A percentile compares a stretch with the other conserved stretches of the same genome.
Evolutionary conservation across 2,888 invertebrate species (phyloP).

Genomic region (Hesperia comma): DNA sequence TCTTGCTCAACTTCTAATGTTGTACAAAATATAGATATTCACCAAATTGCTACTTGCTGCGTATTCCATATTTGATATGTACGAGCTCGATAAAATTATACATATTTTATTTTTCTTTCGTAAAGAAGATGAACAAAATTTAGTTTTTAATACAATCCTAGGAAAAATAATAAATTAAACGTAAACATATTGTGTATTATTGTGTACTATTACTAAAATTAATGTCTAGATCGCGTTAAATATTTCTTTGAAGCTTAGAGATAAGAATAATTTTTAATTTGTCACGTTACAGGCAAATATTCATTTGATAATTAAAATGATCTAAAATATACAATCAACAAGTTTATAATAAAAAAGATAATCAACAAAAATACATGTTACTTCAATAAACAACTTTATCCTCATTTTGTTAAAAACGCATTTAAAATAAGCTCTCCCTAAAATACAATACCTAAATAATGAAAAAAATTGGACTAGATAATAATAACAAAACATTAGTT

Average conservation of each 20-base stretch:
- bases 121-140: constrained; percentile 61
- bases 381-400: not conserved
- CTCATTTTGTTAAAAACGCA: not conserved
- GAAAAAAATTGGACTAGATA: not conserved
- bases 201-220: constrained; percentile 15
- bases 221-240: constrained; percentile 27
- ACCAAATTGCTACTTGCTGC: constrained; percentile 47
- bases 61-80: constrained; percentile 54
- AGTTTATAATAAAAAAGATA: not conserved
- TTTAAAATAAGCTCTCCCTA: constrained; percentile 5
- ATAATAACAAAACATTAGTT: not conserved
- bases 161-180: constrained; percentile 18
- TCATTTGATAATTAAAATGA: not conserved
- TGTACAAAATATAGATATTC: constrained; percentile 48
- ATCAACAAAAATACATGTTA: not conserved
- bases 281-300: constrained; percentile 14
- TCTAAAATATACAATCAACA: not conserved
- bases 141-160: constrained; percentile 33
- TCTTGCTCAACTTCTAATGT: constrained; percentile 58
- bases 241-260: constrained; percentile 26
- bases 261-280: constrained; percentile 15
- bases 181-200: not conserved
- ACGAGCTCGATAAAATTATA: constrained; percentile 48
- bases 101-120: constrained; percentile 43
- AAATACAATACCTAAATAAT: not conserved